Evolutionary conservation across 2,113 vertebrate genomes (phyloP).

Genomic region (Albula goreensis): DNA sequence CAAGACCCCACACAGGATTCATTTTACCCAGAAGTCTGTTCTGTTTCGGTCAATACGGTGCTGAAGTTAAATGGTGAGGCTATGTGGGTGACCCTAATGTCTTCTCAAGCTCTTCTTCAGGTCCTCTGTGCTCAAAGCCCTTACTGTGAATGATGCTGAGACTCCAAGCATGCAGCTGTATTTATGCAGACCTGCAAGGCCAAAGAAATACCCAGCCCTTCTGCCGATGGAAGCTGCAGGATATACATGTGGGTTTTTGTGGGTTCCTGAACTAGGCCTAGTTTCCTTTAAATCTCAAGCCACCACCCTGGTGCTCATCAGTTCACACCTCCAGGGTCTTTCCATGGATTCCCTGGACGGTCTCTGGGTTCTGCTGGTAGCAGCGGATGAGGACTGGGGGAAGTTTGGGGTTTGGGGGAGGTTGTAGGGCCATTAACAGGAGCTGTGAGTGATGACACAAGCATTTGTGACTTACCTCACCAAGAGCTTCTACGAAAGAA

Average conservation of each 20-base stretch:
- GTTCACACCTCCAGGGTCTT: background rate
- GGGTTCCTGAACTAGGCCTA: constrained; percentile 5
- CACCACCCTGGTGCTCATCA: background rate
- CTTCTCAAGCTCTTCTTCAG: background rate
- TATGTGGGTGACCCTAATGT: background rate
- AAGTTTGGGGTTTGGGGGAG: background rate
- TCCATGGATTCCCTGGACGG: background rate
- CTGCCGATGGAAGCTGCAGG: background rate
- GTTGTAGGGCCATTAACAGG: too few relatives aligned
- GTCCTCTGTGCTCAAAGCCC: background rate
- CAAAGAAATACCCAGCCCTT: background rate
- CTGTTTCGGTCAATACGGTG: background rate
- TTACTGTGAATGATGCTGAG: background rate
- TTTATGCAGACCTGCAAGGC: background rate
- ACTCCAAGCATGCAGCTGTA: background rate
- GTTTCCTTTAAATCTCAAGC: constrained; percentile 29
- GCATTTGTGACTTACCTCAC: too few relatives aligned
- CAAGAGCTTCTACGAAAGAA: too few relatives aligned
- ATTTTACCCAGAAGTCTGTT: background rate
- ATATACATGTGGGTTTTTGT: constrained; percentile 22
- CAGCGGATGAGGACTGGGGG: background rate
- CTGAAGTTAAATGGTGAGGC: too few relatives aligned
- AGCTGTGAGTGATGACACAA: too few relatives aligned
- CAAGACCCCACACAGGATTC: background rate
- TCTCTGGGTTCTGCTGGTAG: background rate